A percentile compares a stretch with the other conserved stretches of the same genome.
These are phyloP conservation scores for Platysternon megacephalum DNA, from an alignment of 2,113 vertebrate species.

Conservation along the genomic window DNA sequence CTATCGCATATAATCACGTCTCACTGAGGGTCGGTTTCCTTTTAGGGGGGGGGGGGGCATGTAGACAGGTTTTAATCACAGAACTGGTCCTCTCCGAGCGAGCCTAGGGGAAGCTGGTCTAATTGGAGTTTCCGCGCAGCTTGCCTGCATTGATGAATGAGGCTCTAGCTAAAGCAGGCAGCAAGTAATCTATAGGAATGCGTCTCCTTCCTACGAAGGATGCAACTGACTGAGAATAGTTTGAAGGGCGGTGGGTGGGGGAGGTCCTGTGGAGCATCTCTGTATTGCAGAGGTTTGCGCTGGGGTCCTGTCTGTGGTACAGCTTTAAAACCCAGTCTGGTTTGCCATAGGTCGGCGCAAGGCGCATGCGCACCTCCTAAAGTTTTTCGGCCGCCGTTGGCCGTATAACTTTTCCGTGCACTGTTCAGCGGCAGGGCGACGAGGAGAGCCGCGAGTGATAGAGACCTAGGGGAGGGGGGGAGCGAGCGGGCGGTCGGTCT, in stretches of 20 bases:
- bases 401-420: slow-evolving; percentile 48
- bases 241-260: neutral
- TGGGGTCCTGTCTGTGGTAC: slow-evolving; percentile 55
- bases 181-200: accelerated
- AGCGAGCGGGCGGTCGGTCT: neutral
- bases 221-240: accelerated
- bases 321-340: slow-evolving; percentile 79
- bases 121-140: too few species aligned
- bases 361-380: slow-evolving; percentile 88
- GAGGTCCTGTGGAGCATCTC: neutral
- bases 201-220: accelerated
- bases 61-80: neutral
- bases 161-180: too few species aligned
- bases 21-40: neutral
- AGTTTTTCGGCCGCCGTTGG: slow-evolving; percentile 75
- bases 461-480: slow-evolving; percentile 30
- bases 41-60: neutral
- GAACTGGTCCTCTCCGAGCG: neutral
- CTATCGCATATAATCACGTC: neutral
- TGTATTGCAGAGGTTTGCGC: neutral
- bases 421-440: slow-evolving; percentile 51
- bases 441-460: slow-evolving; percentile 46
- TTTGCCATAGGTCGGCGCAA: slow-evolving; percentile 75
- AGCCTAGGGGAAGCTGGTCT: neutral
- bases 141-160: too few species aligned